phyloP scores from a whole-genome alignment of 2,797 vertebrate genomes.

The Rhabdomys pumilio region DNA sequence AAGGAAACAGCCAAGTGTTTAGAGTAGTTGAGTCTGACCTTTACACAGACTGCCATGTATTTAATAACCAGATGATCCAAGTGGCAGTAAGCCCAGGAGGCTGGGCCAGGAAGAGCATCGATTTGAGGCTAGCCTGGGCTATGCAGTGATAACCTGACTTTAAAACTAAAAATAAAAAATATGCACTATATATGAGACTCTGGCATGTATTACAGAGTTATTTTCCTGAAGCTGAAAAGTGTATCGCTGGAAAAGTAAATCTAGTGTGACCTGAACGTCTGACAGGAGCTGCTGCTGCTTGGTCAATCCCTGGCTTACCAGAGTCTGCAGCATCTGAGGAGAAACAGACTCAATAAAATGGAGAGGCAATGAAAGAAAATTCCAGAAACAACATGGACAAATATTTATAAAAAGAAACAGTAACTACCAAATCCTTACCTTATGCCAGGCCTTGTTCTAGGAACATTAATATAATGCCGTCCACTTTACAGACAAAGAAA shows the following conservation, averaged over 20 bases:
- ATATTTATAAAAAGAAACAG: conserved; percentile 57
- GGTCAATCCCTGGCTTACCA: conserved; percentile 54
- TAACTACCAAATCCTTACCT: conserved; percentile 33
- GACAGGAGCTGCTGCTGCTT: background rate
- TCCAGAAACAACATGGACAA: conserved; percentile 41
- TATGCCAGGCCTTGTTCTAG: conserved; percentile 10
- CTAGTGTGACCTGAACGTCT: background rate
- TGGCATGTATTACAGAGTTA: background rate
- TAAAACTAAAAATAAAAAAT: background rate
- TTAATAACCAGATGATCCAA: background rate
- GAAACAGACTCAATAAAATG: background rate
- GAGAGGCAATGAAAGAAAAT: conserved; percentile 39
- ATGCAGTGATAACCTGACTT: background rate
- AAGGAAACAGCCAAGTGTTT: conserved; percentile 62
- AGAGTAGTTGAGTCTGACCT: conserved; percentile 33
- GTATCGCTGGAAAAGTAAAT: background rate
- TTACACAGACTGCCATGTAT: conserved; percentile 41
- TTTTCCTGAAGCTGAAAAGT: conserved; percentile 37
- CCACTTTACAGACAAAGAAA: conserved; percentile 50
- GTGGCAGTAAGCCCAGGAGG: background rate
- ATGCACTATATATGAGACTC: background rate
- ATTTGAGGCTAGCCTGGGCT: background rate
- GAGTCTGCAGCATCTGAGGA: conserved; percentile 16
- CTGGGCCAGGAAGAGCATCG: background rate
- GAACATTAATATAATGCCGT: background rate